phyloP scores from a whole-genome alignment of 2,113 vertebrate species.

The Dicerorhinus sumatrensis region DNA sequence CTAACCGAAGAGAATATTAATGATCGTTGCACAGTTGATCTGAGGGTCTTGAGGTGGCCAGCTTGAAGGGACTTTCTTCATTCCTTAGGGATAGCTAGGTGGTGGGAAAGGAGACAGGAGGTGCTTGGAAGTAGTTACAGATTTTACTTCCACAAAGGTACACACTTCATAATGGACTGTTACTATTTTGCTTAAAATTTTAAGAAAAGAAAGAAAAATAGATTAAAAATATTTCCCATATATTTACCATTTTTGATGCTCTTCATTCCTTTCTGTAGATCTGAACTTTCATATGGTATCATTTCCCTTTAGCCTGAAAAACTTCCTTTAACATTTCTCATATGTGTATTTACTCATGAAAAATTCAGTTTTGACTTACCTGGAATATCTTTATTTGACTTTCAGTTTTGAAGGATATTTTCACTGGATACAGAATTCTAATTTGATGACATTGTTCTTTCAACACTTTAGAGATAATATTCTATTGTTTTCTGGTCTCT shows the following conservation, averaged over 20 bases:
- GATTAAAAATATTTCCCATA: neutral
- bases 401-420: slow-evolving; percentile 1
- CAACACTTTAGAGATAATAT: neutral
- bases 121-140: neutral
- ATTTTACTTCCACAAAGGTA: slow-evolving; percentile 4
- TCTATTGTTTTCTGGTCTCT: neutral
- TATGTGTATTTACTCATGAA: neutral
- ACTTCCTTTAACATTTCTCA: neutral
- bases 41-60: neutral
- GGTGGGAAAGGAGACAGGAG: neutral
- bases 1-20: neutral
- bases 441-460: neutral
- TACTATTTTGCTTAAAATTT: neutral
- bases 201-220: neutral
- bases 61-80: neutral
- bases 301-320: neutral
- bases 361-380: neutral
- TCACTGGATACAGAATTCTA: neutral
- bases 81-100: neutral
- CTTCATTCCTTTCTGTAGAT: neutral
- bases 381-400: neutral
- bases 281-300: neutral
- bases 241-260: neutral
- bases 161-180: neutral
- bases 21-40: neutral